Percentiles rank a stretch among this genome's conserved stretches.
phyloP scores from a whole-genome alignment of 2,888 invertebrate genomes.

The Brachyptera risi region DNA sequence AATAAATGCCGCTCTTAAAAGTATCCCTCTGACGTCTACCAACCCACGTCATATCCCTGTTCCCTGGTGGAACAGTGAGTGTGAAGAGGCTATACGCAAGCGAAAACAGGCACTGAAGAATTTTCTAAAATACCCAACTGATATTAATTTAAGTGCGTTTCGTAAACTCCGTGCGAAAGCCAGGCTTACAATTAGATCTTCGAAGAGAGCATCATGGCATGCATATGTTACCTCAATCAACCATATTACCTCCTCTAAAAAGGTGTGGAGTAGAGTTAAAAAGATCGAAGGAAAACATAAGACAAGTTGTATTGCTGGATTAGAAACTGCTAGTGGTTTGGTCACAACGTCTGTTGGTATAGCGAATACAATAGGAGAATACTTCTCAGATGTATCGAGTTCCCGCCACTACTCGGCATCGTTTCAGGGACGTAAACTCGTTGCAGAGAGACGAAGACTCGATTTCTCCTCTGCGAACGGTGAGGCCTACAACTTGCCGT shows the following conservation, averaged over 20 bases:
- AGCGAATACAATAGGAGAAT: background rate
- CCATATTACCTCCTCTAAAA: background rate
- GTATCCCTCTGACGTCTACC: background rate
- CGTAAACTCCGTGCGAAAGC: background rate
- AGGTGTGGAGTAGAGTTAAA: background rate
- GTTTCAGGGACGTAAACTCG: background rate
- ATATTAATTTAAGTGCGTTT: background rate
- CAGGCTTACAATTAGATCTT: background rate
- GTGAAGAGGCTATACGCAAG: background rate
- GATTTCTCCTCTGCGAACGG: constrained; percentile 2
- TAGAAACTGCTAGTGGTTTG: background rate
- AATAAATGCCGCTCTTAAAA: background rate
- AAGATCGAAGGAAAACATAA: background rate
- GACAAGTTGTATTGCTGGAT: background rate
- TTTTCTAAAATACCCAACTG: background rate
- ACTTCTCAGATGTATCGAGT: background rate
- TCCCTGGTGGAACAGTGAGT: background rate
- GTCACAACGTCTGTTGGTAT: background rate
- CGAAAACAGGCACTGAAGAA: background rate
- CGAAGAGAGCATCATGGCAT: background rate
- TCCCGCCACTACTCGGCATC: background rate
- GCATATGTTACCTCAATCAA: background rate
- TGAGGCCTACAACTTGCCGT: constrained; percentile 14
- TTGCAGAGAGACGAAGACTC: background rate
- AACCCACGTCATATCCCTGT: background rate